Evolutionary conservation across 2,888 invertebrate species (phyloP), one percentile per base, ranked within the genome.

Genomic region (Oeneis ivallda): DNA sequence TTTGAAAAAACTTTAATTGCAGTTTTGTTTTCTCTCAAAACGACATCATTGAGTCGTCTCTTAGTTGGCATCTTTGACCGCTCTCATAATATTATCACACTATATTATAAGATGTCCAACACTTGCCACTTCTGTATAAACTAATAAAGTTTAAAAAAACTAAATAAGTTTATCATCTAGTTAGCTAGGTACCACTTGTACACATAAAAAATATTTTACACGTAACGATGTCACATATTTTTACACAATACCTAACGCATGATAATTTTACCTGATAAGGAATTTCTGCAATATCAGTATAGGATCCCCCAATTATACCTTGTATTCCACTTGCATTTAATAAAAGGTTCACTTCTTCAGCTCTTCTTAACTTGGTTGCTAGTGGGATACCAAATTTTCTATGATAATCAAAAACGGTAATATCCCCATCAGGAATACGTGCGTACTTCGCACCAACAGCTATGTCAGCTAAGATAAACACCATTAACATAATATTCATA

Each of bases 251-350:
- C 5, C 1, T 26, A 50, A 0, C 11, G 4, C 11, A 13, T 19
- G 2, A 11, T 26, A 26, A 26, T 6, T 13, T 63, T 56, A 86
- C 87, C 79, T 86, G 86, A 71, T 85, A 86, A 5, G 87, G 86
- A 17, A 77, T 73, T 39, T 74, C 15, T 2, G 76, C 62, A 43
- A 87, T 81, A 56, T 81, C 72, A 19, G 77, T 71, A 5, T 73
- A 2, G 3, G 71, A 64, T 59, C 86, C 86, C 43, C 84, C 84
- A 5, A 83, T 82, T 47, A 86, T 86, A 69, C 81, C 78, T 5
- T 15, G 32, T 11, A 47, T 2, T 11, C 37, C 15, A 43, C 11
- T 43, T 47, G 59, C 53, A 9, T 59, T 26, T 11, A 63, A 32
- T 9, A 65, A 41, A 57, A 63, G 54, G 13, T 52, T 50, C 13